These are phyloP conservation scores for Malurus melanocephalus DNA, from an alignment of 2,113 vertebrate genomes.

Conservation along the genomic window DNA sequence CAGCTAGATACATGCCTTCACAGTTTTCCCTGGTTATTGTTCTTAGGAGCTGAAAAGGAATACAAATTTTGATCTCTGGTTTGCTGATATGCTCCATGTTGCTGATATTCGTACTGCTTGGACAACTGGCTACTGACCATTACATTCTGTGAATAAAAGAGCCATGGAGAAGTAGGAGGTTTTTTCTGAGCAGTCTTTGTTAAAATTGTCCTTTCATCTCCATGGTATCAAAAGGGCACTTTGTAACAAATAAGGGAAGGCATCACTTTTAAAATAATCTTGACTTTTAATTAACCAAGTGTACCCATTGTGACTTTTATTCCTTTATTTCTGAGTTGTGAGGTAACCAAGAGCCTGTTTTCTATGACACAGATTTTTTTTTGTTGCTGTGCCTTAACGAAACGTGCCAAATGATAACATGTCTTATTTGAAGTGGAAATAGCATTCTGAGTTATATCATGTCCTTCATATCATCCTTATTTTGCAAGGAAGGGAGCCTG, in stretches of 20 bases:
- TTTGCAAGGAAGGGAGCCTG: neutral
- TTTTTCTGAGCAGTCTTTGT: neutral
- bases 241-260: neutral
- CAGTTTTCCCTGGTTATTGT: neutral
- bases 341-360: neutral
- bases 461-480: neutral
- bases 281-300: constrained; percentile 14
- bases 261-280: neutral
- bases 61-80: neutral
- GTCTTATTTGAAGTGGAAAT: constrained; percentile 5
- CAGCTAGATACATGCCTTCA: neutral
- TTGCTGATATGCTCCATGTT: neutral
- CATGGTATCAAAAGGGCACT: neutral
- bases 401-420: neutral
- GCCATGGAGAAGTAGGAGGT: neutral
- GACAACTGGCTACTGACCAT: neutral
- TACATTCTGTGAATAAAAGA: neutral
- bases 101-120: neutral
- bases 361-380: neutral
- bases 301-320: neutral
- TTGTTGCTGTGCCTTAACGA: neutral
- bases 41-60: neutral
- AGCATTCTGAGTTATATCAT: neutral
- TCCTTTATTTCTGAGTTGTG: neutral
- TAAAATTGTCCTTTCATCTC: constrained; percentile 22